Evolutionary conservation across 1,140 invertebrate genomes (phyloP).

Genomic region (Geopemphigus sp.): DNA sequence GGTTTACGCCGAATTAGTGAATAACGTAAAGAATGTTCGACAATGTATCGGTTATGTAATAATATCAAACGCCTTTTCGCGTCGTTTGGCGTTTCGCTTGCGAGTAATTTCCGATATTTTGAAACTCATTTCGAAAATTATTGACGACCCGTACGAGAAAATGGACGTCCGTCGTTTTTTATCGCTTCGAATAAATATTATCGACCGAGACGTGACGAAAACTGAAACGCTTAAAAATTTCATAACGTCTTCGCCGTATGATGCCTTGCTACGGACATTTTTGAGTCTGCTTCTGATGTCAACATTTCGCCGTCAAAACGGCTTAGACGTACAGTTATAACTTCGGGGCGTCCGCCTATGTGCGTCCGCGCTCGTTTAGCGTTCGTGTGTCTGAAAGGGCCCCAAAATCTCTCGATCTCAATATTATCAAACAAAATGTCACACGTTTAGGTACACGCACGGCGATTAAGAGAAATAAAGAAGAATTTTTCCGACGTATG

Average conservation of each 20-base stretch:
- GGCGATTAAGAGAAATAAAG: not conserved
- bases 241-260: not conserved
- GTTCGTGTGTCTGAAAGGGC: not conserved
- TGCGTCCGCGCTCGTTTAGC: not conserved
- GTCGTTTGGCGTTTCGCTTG: too few relatives aligned
- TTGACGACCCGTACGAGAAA: too few relatives aligned
- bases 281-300: not conserved
- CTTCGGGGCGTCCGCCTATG: not conserved
- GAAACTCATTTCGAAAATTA: too few relatives aligned
- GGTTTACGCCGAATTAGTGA: too few relatives aligned
- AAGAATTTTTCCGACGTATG: not conserved
- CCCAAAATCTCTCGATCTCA: not conserved
- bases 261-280: not conserved
- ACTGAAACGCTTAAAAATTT: not conserved
- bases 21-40: too few relatives aligned
- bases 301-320: not conserved
- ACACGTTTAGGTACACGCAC: not conserved
- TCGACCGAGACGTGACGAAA: not conserved
- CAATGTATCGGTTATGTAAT: too few relatives aligned
- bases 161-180: too few relatives aligned
- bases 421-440: not conserved
- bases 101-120: too few relatives aligned
- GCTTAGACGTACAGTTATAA: not conserved
- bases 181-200: not conserved
- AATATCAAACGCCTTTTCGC: too few relatives aligned